Evolutionary conservation across 1,140 invertebrate genomes (phyloP).

Genomic region (Zaprionus ghesquierei): DNA sequence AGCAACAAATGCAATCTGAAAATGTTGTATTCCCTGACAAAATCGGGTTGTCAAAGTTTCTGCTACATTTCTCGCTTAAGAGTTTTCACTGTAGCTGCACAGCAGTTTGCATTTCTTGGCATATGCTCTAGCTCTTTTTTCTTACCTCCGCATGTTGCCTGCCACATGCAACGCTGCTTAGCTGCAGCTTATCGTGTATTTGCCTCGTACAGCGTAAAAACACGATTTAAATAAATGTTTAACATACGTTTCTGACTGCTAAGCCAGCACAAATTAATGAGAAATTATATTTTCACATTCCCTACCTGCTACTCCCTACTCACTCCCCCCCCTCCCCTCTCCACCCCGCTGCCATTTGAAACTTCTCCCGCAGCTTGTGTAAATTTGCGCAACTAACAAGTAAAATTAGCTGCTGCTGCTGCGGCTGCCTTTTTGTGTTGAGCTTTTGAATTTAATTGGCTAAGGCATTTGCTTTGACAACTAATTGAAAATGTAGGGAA

Average conservation of each 20-base stretch:
- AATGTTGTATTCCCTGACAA: no score
- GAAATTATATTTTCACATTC: conserved; percentile 42
- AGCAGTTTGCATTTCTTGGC: neutral
- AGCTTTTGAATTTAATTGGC: conserved; percentile 31
- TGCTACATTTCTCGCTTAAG: neutral
- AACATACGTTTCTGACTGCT: conserved; percentile 40
- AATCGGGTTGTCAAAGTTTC: neutral
- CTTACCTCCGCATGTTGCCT: neutral
- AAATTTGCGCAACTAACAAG: conserved; percentile 19
- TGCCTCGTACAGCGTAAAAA: neutral
- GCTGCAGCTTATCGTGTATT: conserved; percentile 25
- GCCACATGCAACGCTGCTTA: conserved; percentile 29
- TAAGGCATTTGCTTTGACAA: conserved; percentile 23
- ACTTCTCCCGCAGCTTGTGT: conserved; percentile 18
- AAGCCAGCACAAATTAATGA: conserved; percentile 70
- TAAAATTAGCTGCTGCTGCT: no score
- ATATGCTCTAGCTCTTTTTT: neutral
- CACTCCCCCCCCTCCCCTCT: no score
- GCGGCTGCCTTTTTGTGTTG: conserved; percentile 5
- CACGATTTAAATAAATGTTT: conserved; percentile 60
- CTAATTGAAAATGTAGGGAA: conserved; percentile 30
- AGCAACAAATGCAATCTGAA: neutral
- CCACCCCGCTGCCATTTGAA: no score
- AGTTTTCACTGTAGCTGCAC: neutral
- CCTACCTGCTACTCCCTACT: neutral